These are phyloP conservation scores for Agrotis segetum DNA, from an alignment of 2,888 invertebrate genomes.

Conservation along the genomic window DNA sequence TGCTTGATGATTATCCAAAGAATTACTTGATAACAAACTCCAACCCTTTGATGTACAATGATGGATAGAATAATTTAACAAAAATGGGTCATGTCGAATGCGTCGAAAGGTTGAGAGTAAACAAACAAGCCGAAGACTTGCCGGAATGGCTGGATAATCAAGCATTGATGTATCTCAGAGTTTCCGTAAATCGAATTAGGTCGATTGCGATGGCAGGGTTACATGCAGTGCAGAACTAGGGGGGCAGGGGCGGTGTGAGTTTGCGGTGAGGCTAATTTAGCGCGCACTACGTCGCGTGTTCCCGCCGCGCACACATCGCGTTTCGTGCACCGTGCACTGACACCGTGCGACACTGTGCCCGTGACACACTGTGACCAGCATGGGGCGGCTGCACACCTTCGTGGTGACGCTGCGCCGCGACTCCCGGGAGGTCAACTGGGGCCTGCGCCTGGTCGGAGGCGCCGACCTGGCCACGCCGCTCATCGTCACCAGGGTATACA, in stretches of 20 bases:
- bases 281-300: conserved; percentile 86
- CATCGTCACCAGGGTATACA: conserved; percentile 96
- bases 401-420: conserved; percentile 94
- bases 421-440: conserved; percentile 94
- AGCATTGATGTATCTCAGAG: conserved; percentile 72
- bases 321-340: conserved; percentile 77
- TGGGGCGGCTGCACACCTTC: conserved; percentile 94
- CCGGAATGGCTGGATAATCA: conserved; percentile 59
- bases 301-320: conserved; percentile 84
- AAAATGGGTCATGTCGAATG: conserved; percentile 67
- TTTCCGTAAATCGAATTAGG: conserved; percentile 86
- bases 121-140: conserved; percentile 68
- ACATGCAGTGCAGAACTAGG: conserved; percentile 76
- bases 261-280: conserved; percentile 85
- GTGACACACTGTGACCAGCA: conserved; percentile 65
- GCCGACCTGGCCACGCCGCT: conserved; percentile 96
- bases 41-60: background rate
- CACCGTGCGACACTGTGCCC: conserved; percentile 30
- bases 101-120: conserved; percentile 63
- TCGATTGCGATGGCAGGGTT: conserved; percentile 86
- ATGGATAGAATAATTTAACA: conserved; percentile 14
- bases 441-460: conserved; percentile 96
- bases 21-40: background rate
- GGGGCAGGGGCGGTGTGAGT: conserved; percentile 78
- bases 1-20: background rate